These are phyloP conservation scores for Cynaeus angustus DNA, from an alignment of 2,888 invertebrate species.

Conservation along the genomic window DNA sequence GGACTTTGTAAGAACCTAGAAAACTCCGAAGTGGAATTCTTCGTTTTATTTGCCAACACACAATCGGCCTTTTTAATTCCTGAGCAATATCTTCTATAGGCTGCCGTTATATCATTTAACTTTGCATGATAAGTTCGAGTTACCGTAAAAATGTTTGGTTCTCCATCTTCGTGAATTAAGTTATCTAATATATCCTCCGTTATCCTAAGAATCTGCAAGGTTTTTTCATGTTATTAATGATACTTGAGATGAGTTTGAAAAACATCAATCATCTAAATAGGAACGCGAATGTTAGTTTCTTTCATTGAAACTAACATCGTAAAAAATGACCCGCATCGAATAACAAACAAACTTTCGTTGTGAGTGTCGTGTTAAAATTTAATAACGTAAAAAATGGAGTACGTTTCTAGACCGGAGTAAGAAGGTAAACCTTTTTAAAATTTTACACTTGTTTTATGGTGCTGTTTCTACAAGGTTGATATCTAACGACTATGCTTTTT, in stretches of 20 bases:
- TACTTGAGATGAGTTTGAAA: background rate
- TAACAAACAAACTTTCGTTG: background rate
- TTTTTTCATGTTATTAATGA: background rate
- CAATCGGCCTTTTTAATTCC: constrained; percentile 91
- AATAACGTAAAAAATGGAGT: constrained; percentile 2
- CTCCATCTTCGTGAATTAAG: constrained; percentile 83
- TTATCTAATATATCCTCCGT: constrained; percentile 88
- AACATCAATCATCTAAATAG: background rate
- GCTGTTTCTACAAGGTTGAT: background rate
- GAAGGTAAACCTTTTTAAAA: constrained; percentile 7
- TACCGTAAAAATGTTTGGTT: constrained; percentile 79
- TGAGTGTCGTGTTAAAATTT: background rate
- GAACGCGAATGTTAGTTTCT: too few species aligned
- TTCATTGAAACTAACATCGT: too few species aligned
- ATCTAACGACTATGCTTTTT: too few species aligned
- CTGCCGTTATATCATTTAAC: constrained; percentile 82
- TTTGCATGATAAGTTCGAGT: constrained; percentile 83
- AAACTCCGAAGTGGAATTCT: constrained; percentile 85
- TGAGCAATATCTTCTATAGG: constrained; percentile 88
- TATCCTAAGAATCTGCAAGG: constrained; percentile 78
- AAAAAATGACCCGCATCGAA: too few species aligned
- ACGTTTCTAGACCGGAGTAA: too few species aligned
- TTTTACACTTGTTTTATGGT: constrained; percentile 6
- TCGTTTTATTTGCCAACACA: constrained; percentile 84
- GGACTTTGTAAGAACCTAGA: constrained; percentile 87